phyloP scores from a whole-genome alignment of 2,888 invertebrate genomes.

The Ophion costatus region DNA sequence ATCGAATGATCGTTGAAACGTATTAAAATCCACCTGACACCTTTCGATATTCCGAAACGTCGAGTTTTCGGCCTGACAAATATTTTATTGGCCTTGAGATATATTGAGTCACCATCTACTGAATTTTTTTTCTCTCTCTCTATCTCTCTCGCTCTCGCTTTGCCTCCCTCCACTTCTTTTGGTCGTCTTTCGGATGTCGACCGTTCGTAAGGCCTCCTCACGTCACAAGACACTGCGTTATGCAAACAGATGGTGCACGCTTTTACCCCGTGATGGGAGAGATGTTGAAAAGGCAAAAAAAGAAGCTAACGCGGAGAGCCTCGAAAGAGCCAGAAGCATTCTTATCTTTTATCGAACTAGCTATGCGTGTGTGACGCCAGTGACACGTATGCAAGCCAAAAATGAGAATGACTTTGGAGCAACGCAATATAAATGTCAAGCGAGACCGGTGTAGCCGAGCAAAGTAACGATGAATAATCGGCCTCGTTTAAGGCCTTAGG shows the following conservation, averaged over 20 bases:
- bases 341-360: constrained; percentile 59
- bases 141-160: constrained; percentile 4
- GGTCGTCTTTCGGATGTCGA: constrained; percentile 37
- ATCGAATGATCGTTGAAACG: constrained; percentile 38
- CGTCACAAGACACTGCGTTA: constrained; percentile 54
- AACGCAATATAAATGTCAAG: constrained; percentile 30
- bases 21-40: constrained; percentile 27
- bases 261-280: constrained; percentile 47
- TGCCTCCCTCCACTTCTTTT: neutral
- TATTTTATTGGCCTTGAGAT: constrained; percentile 57
- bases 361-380: constrained; percentile 37
- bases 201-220: constrained; percentile 33
- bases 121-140: constrained; percentile 20
- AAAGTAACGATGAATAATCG: constrained; percentile 25
- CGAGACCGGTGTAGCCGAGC: constrained; percentile 1
- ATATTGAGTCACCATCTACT: constrained; percentile 47
- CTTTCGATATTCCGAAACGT: constrained; percentile 40
- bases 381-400: constrained; percentile 47
- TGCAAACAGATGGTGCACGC: constrained; percentile 59
- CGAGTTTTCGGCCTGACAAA: constrained; percentile 36
- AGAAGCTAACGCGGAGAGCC: constrained; percentile 9
- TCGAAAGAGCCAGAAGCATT: constrained; percentile 21
- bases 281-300: constrained; percentile 8
- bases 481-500: too few relatives aligned
- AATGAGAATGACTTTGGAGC: constrained; percentile 29